These are phyloP conservation scores for Heliconius sara DNA, from an alignment of 2,888 invertebrate genomes.

Conservation along the genomic window DNA sequence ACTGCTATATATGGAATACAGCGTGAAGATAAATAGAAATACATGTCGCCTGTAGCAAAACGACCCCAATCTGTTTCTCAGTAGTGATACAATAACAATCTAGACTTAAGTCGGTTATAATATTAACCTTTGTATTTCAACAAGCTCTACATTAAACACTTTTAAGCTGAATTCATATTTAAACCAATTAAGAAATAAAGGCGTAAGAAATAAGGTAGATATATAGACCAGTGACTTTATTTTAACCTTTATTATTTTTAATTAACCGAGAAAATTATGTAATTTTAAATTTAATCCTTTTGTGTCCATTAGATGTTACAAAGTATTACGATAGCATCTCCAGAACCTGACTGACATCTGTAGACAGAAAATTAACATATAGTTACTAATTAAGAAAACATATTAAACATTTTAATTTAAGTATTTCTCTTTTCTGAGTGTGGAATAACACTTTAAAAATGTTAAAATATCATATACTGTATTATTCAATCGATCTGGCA, in stretches of 20 bases:
- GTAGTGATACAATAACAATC: background rate
- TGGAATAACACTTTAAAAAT: too few relatives aligned
- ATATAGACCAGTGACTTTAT: background rate
- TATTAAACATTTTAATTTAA: too few relatives aligned
- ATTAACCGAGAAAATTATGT: background rate
- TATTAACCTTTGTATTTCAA: too few relatives aligned
- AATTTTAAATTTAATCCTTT: background rate
- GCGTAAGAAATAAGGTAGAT: too few relatives aligned
- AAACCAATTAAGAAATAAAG: conserved; percentile 22
- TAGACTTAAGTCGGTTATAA: background rate
- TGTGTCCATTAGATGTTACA: background rate
- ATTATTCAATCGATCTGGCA: too few relatives aligned
- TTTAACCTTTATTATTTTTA: background rate
- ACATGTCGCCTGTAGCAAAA: too few relatives aligned
- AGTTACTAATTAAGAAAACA: too few relatives aligned
- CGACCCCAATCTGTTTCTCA: too few relatives aligned
- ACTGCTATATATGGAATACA: background rate
- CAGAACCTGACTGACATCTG: too few relatives aligned
- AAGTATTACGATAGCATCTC: background rate
- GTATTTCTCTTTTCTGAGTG: too few relatives aligned
- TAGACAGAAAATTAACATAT: too few relatives aligned
- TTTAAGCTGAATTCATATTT: conserved; percentile 7
- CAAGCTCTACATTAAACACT: background rate
- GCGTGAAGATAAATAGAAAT: background rate
- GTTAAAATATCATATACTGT: too few relatives aligned